These are phyloP conservation scores for Chaetodon trifasciatus DNA, from an alignment of 2,797 vertebrate species.

Conservation along the genomic window DNA sequence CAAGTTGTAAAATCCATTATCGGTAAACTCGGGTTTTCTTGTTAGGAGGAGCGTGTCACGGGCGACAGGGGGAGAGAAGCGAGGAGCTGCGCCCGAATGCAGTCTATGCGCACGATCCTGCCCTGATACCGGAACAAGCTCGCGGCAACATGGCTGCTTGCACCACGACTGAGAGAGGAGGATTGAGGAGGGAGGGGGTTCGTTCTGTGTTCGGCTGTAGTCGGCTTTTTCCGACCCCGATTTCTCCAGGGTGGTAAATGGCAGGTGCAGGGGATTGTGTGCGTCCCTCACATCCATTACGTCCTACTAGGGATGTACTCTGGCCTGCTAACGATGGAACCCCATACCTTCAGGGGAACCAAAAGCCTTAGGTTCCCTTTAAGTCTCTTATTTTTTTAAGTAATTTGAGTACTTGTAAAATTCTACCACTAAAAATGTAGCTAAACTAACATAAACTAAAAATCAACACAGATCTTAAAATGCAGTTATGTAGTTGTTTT, in stretches of 20 bases:
- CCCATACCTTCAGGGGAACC: too few relatives aligned
- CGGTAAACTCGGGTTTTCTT: slow-evolving; percentile 54
- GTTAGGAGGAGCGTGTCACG: slow-evolving; percentile 64
- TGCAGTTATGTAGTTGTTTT: background rate
- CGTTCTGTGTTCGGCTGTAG: slow-evolving; percentile 59
- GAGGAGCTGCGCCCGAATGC: slow-evolving; percentile 79
- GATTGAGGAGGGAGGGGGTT: slow-evolving; percentile 48
- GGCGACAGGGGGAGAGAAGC: slow-evolving; percentile 62
- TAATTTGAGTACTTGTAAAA: background rate
- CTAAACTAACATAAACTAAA: too few relatives aligned
- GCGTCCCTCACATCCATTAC: background rate
- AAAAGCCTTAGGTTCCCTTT: background rate
- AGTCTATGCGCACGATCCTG: slow-evolving; percentile 82
- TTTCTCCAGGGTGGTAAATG: slow-evolving; percentile 31
- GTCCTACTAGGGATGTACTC: background rate
- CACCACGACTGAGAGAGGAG: slow-evolving; percentile 78
- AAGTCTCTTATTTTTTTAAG: background rate
- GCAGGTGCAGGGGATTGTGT: slow-evolving; percentile 52
- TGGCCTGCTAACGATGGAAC: background rate
- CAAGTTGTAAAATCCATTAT: slow-evolving; percentile 83
- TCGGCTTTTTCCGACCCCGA: slow-evolving; percentile 70
- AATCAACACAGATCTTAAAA: too few relatives aligned
- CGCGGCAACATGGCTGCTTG: slow-evolving; percentile 89
- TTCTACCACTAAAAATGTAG: background rate
- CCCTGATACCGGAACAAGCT: slow-evolving; percentile 89